Conservation (phyloP, 2,797 vertebrate species). For the Ara ararauna region DNA sequence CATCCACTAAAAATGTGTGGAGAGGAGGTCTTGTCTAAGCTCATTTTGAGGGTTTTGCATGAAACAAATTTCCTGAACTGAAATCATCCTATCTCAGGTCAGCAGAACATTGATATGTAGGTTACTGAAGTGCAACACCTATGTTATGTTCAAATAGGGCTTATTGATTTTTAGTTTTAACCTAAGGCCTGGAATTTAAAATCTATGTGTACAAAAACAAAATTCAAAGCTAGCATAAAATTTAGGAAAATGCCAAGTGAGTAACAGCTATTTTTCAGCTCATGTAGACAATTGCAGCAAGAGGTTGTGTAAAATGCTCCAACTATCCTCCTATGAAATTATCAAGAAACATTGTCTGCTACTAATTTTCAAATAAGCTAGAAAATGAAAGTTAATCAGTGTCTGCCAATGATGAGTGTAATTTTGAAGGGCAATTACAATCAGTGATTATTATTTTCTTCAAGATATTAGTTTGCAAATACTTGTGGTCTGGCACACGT, state of each 20-base stretch:
- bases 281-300: neutral
- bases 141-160: neutral
- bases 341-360: neutral
- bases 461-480: conserved; percentile 24
- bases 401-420: neutral
- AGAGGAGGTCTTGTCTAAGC: neutral
- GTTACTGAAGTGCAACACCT: neutral
- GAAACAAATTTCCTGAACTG: neutral
- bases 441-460: conserved; percentile 28
- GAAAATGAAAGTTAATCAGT: conserved; percentile 22
- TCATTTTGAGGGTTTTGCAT: neutral
- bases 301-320: neutral
- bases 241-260: neutral
- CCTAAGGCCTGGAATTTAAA: neutral
- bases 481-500: neutral
- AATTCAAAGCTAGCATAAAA: neutral
- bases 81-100: neutral
- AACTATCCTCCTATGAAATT: neutral
- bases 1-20: neutral
- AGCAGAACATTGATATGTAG: neutral
- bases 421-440: conserved; percentile 33
- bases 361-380: conserved; percentile 16
- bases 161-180: neutral
- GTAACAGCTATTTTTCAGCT: neutral
- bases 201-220: neutral